These are phyloP conservation scores for Gymnocephalus cernua DNA, from an alignment of 2,113 vertebrate genomes.

Conservation along the genomic window DNA sequence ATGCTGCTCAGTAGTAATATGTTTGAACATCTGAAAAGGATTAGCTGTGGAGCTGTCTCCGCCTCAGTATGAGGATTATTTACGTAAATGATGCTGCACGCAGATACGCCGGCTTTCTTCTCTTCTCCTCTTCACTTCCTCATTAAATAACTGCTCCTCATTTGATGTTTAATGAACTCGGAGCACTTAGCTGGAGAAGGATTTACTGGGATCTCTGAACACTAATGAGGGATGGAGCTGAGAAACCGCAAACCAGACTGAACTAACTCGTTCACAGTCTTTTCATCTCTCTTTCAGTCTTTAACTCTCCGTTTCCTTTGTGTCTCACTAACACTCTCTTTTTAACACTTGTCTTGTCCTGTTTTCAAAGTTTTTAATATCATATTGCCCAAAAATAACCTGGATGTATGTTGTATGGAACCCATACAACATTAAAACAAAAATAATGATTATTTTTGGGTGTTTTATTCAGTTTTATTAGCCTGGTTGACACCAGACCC, in stretches of 20 bases:
- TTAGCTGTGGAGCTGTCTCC: not conserved
- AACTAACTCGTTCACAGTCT: constrained; percentile 9
- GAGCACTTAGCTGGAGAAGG: not conserved
- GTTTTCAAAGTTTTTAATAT: too few relatives aligned
- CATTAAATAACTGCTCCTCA: not conserved
- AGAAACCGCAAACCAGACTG: not conserved
- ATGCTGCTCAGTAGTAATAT: not conserved
- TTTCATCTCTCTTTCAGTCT: constrained; percentile 1
- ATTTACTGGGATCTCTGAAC: constrained; percentile 33
- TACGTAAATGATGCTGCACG: not conserved
- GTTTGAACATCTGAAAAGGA: not conserved
- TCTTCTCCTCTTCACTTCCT: not conserved
- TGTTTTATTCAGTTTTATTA: too few relatives aligned
- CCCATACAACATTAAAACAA: too few relatives aligned
- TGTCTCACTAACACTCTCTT: not conserved
- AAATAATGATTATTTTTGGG: too few relatives aligned
- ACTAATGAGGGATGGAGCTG: constrained; percentile 10
- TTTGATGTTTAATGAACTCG: constrained; percentile 17
- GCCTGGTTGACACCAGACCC: too few relatives aligned
- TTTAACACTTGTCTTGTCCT: too few relatives aligned
- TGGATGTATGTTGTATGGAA: too few relatives aligned
- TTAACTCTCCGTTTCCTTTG: not conserved
- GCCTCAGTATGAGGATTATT: not conserved
- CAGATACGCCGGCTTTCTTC: not conserved
- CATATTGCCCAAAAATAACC: too few relatives aligned